phyloP scores from a whole-genome alignment of 2,113 vertebrate genomes.

The Chinchilla lanigera region DNA sequence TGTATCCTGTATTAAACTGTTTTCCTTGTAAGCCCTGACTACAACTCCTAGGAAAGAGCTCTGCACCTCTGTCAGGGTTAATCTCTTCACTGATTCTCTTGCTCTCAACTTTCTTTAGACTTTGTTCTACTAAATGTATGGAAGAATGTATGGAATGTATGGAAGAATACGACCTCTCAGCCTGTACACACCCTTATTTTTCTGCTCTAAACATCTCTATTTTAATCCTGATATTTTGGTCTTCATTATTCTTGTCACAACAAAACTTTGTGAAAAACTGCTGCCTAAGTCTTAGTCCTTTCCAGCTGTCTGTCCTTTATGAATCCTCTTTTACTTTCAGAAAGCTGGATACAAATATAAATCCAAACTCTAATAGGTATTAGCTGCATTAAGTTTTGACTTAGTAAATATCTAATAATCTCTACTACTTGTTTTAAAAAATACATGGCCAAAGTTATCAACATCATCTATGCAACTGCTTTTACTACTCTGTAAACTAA shows the following conservation, averaged over 20 bases:
- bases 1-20: too few species aligned
- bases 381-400: not conserved
- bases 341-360: not conserved
- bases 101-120: not conserved
- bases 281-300: not conserved
- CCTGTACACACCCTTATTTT: not conserved
- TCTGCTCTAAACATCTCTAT: not conserved
- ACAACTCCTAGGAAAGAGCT: not conserved
- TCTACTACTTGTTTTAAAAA: not conserved
- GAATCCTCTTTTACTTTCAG: not conserved
- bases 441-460: not conserved
- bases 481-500: not conserved
- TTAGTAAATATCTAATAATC: not conserved
- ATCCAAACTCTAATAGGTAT: not conserved
- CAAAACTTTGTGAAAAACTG: not conserved
- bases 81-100: not conserved
- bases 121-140: not conserved
- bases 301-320: not conserved
- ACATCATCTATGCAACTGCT: not conserved
- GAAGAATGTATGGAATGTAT: too few species aligned
- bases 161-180: not conserved
- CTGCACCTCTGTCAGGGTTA: not conserved
- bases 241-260: not conserved
- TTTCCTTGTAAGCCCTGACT: too few species aligned
- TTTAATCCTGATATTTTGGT: not conserved